Evolutionary conservation across 2,888 invertebrate species (phyloP).

Genomic region (Asteroscopus sphinx): DNA sequence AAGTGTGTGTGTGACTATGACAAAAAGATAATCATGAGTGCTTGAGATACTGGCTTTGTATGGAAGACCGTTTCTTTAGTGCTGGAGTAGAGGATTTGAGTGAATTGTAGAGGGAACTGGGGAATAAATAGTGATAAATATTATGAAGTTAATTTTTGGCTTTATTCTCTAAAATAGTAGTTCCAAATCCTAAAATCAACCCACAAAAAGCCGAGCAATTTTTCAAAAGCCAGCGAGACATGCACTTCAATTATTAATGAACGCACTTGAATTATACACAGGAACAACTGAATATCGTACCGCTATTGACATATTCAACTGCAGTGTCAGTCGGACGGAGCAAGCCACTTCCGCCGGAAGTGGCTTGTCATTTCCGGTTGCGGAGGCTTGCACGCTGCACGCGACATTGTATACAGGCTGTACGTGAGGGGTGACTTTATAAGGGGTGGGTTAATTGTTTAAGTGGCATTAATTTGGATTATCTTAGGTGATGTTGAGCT

Average conservation of each 20-base stretch:
- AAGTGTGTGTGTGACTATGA: conserved; percentile 54
- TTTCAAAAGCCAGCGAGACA: background rate
- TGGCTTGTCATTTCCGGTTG: conserved; percentile 63
- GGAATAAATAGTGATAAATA: background rate
- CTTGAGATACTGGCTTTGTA: conserved; percentile 53
- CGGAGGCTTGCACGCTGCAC: conserved; percentile 57
- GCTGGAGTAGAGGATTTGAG: conserved; percentile 6
- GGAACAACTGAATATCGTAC: conserved; percentile 39
- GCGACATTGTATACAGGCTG: conserved; percentile 54
- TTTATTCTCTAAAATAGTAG: too few species aligned
- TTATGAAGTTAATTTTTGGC: too few species aligned
- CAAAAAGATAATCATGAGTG: conserved; percentile 60
- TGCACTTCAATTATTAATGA: conserved; percentile 22
- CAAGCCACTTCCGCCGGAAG: conserved; percentile 71
- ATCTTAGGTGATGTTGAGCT: conserved; percentile 4
- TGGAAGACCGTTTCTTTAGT: conserved; percentile 16
- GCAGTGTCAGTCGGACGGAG: conserved; percentile 47
- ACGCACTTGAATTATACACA: conserved; percentile 42
- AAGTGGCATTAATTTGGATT: conserved; percentile 25
- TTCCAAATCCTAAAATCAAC: background rate
- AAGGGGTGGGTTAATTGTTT: conserved; percentile 43
- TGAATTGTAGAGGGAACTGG: background rate
- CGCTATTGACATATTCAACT: conserved; percentile 59
- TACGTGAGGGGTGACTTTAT: conserved; percentile 21
- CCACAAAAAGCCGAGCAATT: background rate